Percentiles rank a stretch among this genome's conserved stretches.
These are phyloP conservation scores for Lampris megalopsis DNA, from an alignment of 2,113 vertebrate species.

Conservation along the genomic window DNA sequence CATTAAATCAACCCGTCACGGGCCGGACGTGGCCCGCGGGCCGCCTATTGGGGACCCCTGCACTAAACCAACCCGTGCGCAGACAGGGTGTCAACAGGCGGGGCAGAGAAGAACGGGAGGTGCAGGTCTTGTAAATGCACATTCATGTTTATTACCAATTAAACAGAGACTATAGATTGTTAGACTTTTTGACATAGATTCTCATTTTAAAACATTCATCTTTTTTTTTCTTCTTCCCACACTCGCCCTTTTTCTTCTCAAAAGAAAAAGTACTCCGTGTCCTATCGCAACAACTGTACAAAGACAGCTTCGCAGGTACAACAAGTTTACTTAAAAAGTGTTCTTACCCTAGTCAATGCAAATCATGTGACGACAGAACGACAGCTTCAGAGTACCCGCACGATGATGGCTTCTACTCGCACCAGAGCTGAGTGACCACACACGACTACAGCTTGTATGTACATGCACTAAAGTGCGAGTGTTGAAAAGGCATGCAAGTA, in stretches of 20 bases:
- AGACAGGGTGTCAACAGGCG: too few relatives aligned
- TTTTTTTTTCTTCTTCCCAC: slow-evolving; percentile 36
- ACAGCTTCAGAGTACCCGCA: slow-evolving; percentile 83
- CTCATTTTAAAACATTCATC: slow-evolving; percentile 82
- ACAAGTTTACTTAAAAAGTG: slow-evolving; percentile 88
- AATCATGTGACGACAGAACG: slow-evolving; percentile 86
- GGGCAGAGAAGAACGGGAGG: not conserved
- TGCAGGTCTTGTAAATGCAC: slow-evolving; percentile 77
- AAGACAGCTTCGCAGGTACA: slow-evolving; percentile 85
- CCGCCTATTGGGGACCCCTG: too few relatives aligned
- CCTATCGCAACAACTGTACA: slow-evolving; percentile 85
- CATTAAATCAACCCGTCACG: too few relatives aligned
- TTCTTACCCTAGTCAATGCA: slow-evolving; percentile 81
- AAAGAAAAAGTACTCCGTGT: slow-evolving; percentile 68
- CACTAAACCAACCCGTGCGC: too few relatives aligned
- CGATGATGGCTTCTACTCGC: slow-evolving; percentile 69
- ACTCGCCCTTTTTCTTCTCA: slow-evolving; percentile 67
- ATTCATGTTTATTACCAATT: slow-evolving; percentile 84
- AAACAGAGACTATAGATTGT: slow-evolving; percentile 77
- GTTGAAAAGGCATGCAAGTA: slow-evolving; percentile 91
- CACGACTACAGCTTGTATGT: slow-evolving; percentile 85
- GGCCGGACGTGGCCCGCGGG: too few relatives aligned
- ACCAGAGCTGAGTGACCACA: slow-evolving; percentile 76
- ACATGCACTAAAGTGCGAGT: slow-evolving; percentile 95
- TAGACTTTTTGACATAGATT: slow-evolving; percentile 78